Conservation (phyloP, 1,140 invertebrate species). For the Saxidomus purpurata region DNA sequence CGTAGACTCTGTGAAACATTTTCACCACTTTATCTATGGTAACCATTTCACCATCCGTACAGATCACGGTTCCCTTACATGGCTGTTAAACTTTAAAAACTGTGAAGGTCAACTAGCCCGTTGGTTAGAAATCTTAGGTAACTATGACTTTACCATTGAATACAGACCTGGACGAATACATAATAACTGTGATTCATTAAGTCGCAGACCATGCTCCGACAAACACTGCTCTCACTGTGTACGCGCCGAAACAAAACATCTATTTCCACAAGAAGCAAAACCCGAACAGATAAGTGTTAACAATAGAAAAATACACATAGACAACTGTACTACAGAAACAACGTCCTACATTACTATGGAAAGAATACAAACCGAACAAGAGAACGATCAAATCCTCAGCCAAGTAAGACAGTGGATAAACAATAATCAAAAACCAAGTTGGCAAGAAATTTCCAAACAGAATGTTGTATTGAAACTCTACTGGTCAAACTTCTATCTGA, state of each 20-base stretch:
- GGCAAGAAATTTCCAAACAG: slow-evolving; percentile 17
- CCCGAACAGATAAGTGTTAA: neutral
- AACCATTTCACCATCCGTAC: neutral
- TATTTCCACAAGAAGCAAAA: too few relatives aligned
- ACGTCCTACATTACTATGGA: too few relatives aligned
- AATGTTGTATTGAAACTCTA: neutral
- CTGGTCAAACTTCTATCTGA: slow-evolving; percentile 30
- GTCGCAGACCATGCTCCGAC: slow-evolving; percentile 35
- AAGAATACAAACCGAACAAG: neutral
- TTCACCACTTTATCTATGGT: slow-evolving; percentile 34
- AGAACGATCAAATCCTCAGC: neutral
- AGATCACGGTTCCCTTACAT: neutral
- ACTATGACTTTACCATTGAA: slow-evolving; percentile 67
- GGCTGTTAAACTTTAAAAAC: slow-evolving; percentile 49
- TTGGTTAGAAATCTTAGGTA: neutral
- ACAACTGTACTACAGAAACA: neutral
- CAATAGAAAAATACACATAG: neutral
- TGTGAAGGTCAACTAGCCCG: slow-evolving; percentile 39
- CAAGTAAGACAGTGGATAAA: neutral
- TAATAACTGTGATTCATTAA: slow-evolving; percentile 67
- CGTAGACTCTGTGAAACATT: neutral
- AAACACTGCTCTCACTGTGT: neutral
- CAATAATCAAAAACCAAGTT: neutral
- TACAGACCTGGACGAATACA: slow-evolving; percentile 62
- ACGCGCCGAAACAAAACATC: slow-evolving; percentile 7